Conservation (phyloP, 1,140 invertebrate genomes). For the Leptinotarsa undecemlineata region DNA sequence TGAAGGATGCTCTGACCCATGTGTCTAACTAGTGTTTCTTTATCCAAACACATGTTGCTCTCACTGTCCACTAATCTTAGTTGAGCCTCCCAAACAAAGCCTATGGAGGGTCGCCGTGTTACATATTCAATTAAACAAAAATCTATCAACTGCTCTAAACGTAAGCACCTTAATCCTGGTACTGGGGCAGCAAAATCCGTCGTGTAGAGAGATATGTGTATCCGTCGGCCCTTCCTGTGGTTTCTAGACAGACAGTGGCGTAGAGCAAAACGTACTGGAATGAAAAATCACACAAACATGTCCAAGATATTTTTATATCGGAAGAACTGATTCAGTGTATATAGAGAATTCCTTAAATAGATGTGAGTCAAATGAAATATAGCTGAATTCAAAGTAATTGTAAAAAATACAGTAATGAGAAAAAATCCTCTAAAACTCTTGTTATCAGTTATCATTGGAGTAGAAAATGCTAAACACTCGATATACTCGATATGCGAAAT, state of each 20-base stretch:
- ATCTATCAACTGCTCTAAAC: conserved; percentile 59
- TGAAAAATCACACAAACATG: too few relatives aligned
- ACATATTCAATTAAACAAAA: conserved; percentile 64
- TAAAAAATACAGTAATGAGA: too few relatives aligned
- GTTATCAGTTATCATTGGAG: too few relatives aligned
- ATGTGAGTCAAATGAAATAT: too few relatives aligned
- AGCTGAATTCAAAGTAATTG: too few relatives aligned
- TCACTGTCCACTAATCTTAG: conserved; percentile 50
- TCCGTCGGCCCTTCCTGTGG: conserved; percentile 20
- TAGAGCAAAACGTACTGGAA: not conserved
- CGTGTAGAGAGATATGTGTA: conserved; percentile 35
- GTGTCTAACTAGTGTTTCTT: conserved; percentile 23
- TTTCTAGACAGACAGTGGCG: conserved; percentile 9
- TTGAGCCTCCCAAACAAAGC: conserved; percentile 49
- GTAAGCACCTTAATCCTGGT: conserved; percentile 56
- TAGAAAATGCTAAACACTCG: too few relatives aligned
- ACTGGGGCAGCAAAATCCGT: conserved; percentile 44
- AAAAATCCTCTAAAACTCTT: too few relatives aligned
- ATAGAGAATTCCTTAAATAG: too few relatives aligned
- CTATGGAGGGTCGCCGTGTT: conserved; percentile 51
- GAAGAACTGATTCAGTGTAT: too few relatives aligned
- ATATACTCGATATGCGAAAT: too few relatives aligned
- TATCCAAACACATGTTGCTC: conserved; percentile 54
- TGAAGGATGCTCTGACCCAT: not conserved
- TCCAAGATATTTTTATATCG: not conserved